Evolutionary conservation across 2,113 vertebrate species (phyloP).

Genomic region (Erpornis zantholeuca): DNA sequence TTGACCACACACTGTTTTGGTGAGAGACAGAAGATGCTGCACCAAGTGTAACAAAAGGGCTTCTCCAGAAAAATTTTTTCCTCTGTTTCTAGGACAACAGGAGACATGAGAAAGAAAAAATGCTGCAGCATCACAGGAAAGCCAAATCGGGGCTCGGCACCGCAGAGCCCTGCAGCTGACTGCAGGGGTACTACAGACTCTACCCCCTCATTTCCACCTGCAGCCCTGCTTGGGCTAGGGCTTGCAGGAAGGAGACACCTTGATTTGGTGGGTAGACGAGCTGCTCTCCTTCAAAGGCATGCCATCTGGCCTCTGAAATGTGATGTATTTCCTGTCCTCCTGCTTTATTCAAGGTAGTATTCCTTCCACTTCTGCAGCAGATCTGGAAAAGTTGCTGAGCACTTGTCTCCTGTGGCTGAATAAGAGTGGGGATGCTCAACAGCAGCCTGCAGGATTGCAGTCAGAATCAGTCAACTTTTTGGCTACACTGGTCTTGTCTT

Average conservation of each 20-base stretch:
- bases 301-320: background rate
- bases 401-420: background rate
- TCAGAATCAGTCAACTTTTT: background rate
- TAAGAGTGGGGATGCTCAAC: background rate
- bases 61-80: conserved; percentile 7
- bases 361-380: background rate
- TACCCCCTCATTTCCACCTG: background rate
- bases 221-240: background rate
- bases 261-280: background rate
- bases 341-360: background rate
- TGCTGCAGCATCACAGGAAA: background rate
- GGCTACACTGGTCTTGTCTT: background rate
- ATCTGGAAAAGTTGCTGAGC: background rate
- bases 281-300: background rate
- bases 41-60: background rate
- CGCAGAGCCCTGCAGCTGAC: background rate
- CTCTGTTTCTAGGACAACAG: conserved; percentile 66
- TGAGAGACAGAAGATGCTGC: background rate
- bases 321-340: background rate
- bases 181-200: background rate
- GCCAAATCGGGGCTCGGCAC: background rate
- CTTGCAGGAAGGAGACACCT: background rate
- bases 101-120: conserved; percentile 28
- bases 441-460: background rate
- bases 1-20: background rate